Base-by-base conservation (phyloP, 2,113 vertebrate genomes). In the Triplophysa siluroides region DNA sequence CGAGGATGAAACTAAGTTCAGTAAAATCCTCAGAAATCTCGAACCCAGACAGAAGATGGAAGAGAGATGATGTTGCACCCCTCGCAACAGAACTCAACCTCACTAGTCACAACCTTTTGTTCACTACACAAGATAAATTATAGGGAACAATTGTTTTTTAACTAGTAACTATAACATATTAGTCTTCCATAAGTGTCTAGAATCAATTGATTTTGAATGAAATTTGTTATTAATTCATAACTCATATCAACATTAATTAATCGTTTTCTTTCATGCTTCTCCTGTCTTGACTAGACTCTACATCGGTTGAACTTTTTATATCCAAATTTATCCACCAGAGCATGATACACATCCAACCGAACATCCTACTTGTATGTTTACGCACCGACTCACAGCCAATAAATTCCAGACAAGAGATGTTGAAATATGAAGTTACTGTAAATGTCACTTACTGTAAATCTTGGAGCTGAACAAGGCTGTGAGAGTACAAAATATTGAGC, bases 401-500 rank as follows among this genome's bases (percentile, higher is more conserved):
- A 43, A 10, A 43, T 24, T 68, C 41, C 5, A 4, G 13, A 26
- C 23, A 56, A 21, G 26, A 70, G 47, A 70, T 43, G 2, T 43
- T 64, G 13, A 45, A 52, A 47, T 38, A 6, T 41, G 63, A n/a
- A 19, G 33, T 19, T 41, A 21, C 13, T 81, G 68, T 47, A 38
- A 38, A 38, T 11, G 63, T 82, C 84, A 91, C 91, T 92, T 85
- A 92, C 92, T 38, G 6, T 2, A 64, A 94, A 94, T 14, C 3
- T 18, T 69, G 1, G 68, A 11, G 83, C 88, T 0, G 5, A 26
- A 0, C 0, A 0, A 6, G 94, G 94, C 29, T 77, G 79, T 9
- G 52, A 21, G 3, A 93, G 69, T n/a, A 85, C n/a, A 68, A 93
- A 85, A 66, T 58, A 16, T 78, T 90, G 88, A 41, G 84, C 19